phyloP scores from a whole-genome alignment of 2,888 invertebrate species.

The Camptogramma bilineatum region DNA sequence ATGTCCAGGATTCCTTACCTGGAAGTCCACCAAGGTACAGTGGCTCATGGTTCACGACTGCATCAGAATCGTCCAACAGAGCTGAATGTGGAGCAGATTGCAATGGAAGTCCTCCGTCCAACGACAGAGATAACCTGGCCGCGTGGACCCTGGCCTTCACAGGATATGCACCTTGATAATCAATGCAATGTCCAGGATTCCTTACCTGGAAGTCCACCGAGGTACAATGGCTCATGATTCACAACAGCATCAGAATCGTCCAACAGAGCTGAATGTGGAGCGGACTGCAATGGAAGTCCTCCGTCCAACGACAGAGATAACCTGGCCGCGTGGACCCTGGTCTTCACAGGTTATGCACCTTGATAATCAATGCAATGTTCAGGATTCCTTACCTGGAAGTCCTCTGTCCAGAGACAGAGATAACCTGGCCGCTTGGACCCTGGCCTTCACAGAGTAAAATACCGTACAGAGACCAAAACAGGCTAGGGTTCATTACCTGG shows the following conservation, averaged over 20 bases:
- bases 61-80: slow-evolving; percentile 42
- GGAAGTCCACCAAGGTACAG: slow-evolving; percentile 72
- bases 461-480: no score
- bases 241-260: slow-evolving; percentile 37
- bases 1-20: slow-evolving; percentile 28
- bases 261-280: slow-evolving; percentile 47
- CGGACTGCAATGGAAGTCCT: slow-evolving; percentile 74
- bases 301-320: slow-evolving; percentile 89
- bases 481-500: slow-evolving; percentile 33
- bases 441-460: no score
- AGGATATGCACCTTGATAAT: no score
- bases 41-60: slow-evolving; percentile 63
- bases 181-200: no score
- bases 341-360: no score
- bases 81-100: slow-evolving; percentile 52
- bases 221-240: slow-evolving; percentile 73
- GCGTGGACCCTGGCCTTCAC: no score
- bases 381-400: no score
- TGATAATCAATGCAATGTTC: no score
- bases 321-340: slow-evolving; percentile 80
- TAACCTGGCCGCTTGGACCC: no score
- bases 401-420: slow-evolving; percentile 87
- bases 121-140: slow-evolving; percentile 74
- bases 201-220: slow-evolving; percentile 63
- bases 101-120: slow-evolving; percentile 89